phyloP scores from a whole-genome alignment of 2,888 invertebrate species.

The Eustalomyia histrio region DNA sequence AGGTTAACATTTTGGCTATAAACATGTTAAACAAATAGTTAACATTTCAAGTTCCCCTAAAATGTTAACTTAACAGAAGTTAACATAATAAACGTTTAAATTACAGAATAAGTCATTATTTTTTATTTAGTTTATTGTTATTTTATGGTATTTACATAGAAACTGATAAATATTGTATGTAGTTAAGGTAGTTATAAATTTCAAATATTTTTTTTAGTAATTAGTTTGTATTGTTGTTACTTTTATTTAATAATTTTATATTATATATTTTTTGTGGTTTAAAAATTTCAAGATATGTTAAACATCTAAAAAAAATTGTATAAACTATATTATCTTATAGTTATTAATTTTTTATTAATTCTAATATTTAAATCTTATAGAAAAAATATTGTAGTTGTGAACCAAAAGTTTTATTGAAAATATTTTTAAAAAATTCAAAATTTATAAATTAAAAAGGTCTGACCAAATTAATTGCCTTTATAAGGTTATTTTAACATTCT shows the following conservation, averaged over 20 bases:
- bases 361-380: constrained; percentile 39
- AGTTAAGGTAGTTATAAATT: constrained; percentile 18
- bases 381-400: constrained; percentile 30
- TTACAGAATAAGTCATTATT: too few species aligned
- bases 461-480: constrained; percentile 12
- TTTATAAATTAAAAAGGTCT: constrained; percentile 12
- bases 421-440: neutral
- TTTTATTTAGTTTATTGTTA: constrained; percentile 9
- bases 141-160: constrained; percentile 58
- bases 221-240: neutral
- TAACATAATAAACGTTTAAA: too few species aligned
- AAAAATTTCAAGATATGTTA: constrained; percentile 58
- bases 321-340: constrained; percentile 54
- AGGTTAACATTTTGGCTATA: too few species aligned
- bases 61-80: too few species aligned
- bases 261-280: constrained; percentile 44
- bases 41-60: too few species aligned
- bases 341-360: constrained; percentile 35
- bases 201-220: constrained; percentile 3
- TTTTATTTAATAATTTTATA: constrained; percentile 31
- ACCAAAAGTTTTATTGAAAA: neutral
- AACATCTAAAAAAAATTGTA: constrained; percentile 53
- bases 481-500: too few species aligned
- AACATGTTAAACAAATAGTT: too few species aligned
- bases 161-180: constrained; percentile 33